Base-by-base conservation (phyloP, 2,797 vertebrate species). In the Lithobates pipiens region DNA sequence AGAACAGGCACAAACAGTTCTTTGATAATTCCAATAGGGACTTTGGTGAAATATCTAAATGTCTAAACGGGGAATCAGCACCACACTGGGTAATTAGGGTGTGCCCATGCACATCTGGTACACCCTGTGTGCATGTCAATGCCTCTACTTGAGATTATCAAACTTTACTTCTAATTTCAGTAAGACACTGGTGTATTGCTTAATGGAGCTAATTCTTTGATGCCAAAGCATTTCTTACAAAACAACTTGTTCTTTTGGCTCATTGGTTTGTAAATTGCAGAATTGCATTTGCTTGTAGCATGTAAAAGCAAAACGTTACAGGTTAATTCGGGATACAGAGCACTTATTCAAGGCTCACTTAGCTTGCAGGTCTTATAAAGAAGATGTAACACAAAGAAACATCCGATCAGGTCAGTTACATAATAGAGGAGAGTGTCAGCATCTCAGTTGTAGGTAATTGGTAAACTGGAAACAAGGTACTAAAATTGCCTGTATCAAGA, bases 311-410 rank as follows among this genome's bases (percentile, higher is more conserved):
- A 73, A 74, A 74, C 36, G 44, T 74, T 42, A 9, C 44, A 36
- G 81, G 72, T 83, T 71, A 76, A 18, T 25, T 83, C 39, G 67
- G 72, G 81, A 83, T 67, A 75, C 61, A 11, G 39, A 6, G 11
- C 39, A 15, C 39, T 46, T 76, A 68, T 75, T 76, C 61, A 29
- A 46, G 50, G 72, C 72, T 65, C 39, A 34, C 71, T 67, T 76
- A 80, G 29, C 44, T 71, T 50, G 39, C 54, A 76, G 72, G 57
- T 80, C 67, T 80, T 42, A 70, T 44, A 70, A 57, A 57, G 68
- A 71, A 71, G 54, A 80, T 80, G 78, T 39, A 71, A 57, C 7
- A 10, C 68, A 39, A 50, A 25, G 70, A 42, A 16, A 2, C 77
- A 70, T 15, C 3, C 11, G 36, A 71, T 80, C 29, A 7, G 10